Percentiles rank a stretch among this genome's conserved stretches.
Evolutionary conservation across 2,888 invertebrate genomes (phyloP).

Genomic region (Ceratothoa steindachneri): DNA sequence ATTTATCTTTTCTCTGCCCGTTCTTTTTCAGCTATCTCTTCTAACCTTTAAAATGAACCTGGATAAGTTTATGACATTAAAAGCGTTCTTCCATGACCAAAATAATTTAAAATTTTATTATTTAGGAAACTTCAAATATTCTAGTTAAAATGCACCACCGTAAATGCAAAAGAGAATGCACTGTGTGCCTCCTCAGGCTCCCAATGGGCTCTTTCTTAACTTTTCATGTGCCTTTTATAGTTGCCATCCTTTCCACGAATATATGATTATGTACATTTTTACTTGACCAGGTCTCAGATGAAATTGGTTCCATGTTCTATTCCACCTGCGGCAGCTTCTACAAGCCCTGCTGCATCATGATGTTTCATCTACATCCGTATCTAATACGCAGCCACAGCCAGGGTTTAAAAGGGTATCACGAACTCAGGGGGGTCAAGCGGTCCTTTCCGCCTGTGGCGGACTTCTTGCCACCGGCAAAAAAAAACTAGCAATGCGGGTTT

Average conservation of each 20-base stretch:
- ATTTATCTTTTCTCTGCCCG: too few species aligned
- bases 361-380: constrained; percentile 98
- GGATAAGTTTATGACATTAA: too few species aligned
- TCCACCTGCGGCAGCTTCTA: constrained; percentile 98
- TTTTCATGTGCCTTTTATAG: not conserved
- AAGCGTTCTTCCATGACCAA: too few species aligned
- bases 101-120: too few species aligned
- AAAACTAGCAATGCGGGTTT: not conserved
- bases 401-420: constrained; percentile 73
- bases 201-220: not conserved
- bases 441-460: not conserved
- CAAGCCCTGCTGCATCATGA: constrained; percentile 98
- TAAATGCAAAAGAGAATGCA: too few species aligned
- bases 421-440: constrained; percentile 49
- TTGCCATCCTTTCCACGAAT: too few species aligned
- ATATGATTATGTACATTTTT: not conserved
- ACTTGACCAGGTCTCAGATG: constrained; percentile 80
- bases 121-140: too few species aligned
- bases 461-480: not conserved
- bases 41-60: too few species aligned
- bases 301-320: constrained; percentile 95
- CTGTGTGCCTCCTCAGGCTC: too few species aligned
- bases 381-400: constrained; percentile 89
- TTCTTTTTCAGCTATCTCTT: too few species aligned
- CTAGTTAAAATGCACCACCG: too few species aligned